Conservation (phyloP, 2,113 vertebrate species). For the Hypomesus transpacificus region DNA sequence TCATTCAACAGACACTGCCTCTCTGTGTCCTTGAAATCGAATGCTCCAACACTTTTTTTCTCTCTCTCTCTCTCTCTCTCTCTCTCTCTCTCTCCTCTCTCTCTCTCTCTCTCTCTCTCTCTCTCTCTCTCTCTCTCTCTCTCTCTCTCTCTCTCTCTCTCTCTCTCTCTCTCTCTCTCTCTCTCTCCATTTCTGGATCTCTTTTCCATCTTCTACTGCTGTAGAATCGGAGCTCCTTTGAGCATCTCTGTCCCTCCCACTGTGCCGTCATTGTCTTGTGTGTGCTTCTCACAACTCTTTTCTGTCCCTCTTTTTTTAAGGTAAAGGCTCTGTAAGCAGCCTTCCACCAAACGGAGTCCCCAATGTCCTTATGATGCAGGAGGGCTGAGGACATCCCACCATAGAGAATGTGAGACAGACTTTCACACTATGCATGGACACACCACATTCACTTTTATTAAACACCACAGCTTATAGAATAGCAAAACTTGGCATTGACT, state of each 20-base stretch:
- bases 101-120: too few relatives aligned
- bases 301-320: too few relatives aligned
- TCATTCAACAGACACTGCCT: not conserved
- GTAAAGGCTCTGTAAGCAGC: too few relatives aligned
- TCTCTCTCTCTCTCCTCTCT: not conserved
- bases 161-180: too few relatives aligned
- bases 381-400: conserved; percentile 8
- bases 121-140: too few relatives aligned
- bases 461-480: not conserved
- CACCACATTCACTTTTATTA: too few relatives aligned
- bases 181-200: conserved; percentile 11
- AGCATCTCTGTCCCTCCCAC: too few relatives aligned
- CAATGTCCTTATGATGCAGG: conserved; percentile 2
- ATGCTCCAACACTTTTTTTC: not conserved
- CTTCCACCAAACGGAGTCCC: conserved; percentile 5
- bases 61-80: not conserved
- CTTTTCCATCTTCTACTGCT: conserved; percentile 12
- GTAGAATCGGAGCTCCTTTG: not conserved
- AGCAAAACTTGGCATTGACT: not conserved
- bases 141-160: too few relatives aligned
- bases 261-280: too few relatives aligned
- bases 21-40: too few relatives aligned
- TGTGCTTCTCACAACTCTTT: too few relatives aligned
- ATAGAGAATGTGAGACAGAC: not conserved
- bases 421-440: not conserved